Evolutionary conservation across 2,888 invertebrate species (phyloP), one percentile per base, ranked within the genome.

Genomic region (Eucriotettix oculatus): DNA sequence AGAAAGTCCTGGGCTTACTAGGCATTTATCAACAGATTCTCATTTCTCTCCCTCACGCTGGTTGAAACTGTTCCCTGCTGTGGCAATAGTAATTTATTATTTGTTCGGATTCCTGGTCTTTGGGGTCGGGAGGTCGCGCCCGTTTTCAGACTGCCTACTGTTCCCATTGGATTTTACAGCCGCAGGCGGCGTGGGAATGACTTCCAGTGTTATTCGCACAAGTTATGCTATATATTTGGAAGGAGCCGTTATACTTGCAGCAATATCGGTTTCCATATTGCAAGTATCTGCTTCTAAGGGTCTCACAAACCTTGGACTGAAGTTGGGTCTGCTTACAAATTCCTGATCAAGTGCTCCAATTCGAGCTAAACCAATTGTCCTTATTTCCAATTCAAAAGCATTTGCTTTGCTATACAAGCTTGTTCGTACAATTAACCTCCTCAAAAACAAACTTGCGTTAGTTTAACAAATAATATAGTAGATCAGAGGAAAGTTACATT

Each of bases 81-180:
- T 73, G 29, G 71, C 75, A 0, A 72, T 76, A 9, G 62, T 74
- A 1, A 52, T 75, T 12, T 86, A 85, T 71, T 86, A 84, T 69
- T 56, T 75, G 3, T 63, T 78, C 48, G 86, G 85, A 0, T 78
- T 81, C 54, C 64, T 81, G 0, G 69, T 76, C 17, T 86, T 86
- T 66, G 86, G 86, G 1, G 73, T 80, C 16, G 72, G 78, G 2
- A 73, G 84, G 56, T 70, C 73, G 10, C 73, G 78, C 60, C 70
- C 74, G 2, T 68, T 78, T 1, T 70, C 79, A 5, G 82, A 82
- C 54, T 74, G 79, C 62, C 69, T 82, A 17, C 75, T 85, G 72
- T 86, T 85, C 67, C 85, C 85, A 0, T 68, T 85, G 63, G 84
- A 85, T 69, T 86, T 86, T 66, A 85, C 85, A 10, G 83, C 83